These are phyloP conservation scores for Nothobranchius furzeri DNA, from an alignment of 2,113 vertebrate genomes.

Conservation along the genomic window DNA sequence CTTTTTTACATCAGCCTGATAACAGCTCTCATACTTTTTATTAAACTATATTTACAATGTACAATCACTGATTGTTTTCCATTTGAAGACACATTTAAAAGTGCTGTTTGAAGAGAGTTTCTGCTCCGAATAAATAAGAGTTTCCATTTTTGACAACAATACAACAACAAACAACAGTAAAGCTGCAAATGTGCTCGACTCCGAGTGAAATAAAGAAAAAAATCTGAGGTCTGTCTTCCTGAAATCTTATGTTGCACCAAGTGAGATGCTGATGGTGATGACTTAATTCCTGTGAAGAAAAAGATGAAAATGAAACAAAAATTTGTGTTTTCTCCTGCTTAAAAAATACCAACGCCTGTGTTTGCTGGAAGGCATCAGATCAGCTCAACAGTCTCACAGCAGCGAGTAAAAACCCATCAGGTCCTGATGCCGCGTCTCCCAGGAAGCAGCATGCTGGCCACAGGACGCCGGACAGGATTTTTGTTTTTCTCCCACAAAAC, in stretches of 20 bases:
- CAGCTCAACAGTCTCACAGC: constrained; percentile 38
- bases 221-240: constrained; percentile 56
- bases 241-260: constrained; percentile 41
- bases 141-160: constrained; percentile 64
- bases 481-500: not conserved
- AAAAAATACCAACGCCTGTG: constrained; percentile 12
- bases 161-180: constrained; percentile 57
- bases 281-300: constrained; percentile 33
- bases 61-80: constrained; percentile 86
- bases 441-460: constrained; percentile 14
- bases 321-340: constrained; percentile 15
- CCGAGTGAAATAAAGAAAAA: not conserved
- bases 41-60: constrained; percentile 85
- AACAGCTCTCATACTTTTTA: constrained; percentile 66
- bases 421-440: constrained; percentile 28
- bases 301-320: constrained; percentile 29
- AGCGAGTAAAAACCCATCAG: constrained; percentile 25
- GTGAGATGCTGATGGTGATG: constrained; percentile 36
- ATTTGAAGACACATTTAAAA: constrained; percentile 95
- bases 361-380: constrained; percentile 11
- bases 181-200: constrained; percentile 53
- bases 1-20: constrained; percentile 5
- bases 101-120: constrained; percentile 86
- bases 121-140: constrained; percentile 95
- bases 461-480: constrained; percentile 11